phyloP scores from a whole-genome alignment of 2,113 vertebrate species.

The Cephalopterus ornatus region DNA sequence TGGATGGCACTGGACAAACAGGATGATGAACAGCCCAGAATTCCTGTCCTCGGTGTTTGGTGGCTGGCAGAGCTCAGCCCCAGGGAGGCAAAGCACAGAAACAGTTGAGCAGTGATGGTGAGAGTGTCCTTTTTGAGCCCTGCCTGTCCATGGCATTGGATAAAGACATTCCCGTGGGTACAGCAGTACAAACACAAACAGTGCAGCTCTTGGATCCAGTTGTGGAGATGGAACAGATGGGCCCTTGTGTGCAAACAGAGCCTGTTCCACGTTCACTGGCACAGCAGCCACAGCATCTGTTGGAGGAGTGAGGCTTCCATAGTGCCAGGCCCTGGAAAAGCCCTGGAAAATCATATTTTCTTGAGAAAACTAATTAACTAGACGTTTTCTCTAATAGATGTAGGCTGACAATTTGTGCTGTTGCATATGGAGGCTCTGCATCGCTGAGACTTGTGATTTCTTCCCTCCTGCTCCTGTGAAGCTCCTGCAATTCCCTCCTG shows the following conservation, averaged over 20 bases:
- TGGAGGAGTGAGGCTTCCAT: background rate
- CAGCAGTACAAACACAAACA: background rate
- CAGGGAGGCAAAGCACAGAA: background rate
- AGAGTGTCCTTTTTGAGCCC: background rate
- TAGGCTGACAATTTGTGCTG: background rate
- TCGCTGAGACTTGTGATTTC: background rate
- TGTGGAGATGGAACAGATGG: slow-evolving; percentile 46
- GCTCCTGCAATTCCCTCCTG: background rate
- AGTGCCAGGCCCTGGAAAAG: background rate
- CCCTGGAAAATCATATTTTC: background rate
- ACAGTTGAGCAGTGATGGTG: background rate
- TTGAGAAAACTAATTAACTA: slow-evolving; percentile 2
- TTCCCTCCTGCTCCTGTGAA: background rate
- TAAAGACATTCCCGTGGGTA: background rate
- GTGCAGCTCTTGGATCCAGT: background rate
- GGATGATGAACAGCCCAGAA: background rate
- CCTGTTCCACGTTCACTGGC: background rate
- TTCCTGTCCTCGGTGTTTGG: background rate
- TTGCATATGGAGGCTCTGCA: background rate
- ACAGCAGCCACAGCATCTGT: background rate
- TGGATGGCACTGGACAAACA: background rate
- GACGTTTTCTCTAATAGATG: background rate
- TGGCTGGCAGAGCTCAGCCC: background rate
- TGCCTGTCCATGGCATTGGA: background rate
- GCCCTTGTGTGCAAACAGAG: slow-evolving; percentile 21